Evolutionary conservation across 2,797 vertebrate species (phyloP).

Genomic region (Eremophila alpestris): DNA sequence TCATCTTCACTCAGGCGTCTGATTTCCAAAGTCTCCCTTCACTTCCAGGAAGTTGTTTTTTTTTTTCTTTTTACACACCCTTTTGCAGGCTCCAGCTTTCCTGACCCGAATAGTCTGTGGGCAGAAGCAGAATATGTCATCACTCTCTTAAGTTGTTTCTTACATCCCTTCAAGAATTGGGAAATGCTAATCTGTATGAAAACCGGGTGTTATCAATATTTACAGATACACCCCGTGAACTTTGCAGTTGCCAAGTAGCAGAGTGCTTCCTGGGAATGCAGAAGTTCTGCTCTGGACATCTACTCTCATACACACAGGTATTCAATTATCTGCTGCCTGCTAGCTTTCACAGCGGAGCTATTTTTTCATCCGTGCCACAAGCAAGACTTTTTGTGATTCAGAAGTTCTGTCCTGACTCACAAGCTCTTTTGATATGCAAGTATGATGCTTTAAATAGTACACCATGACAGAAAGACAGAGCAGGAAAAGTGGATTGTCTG

Average conservation of each 20-base stretch:
- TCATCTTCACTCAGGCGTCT: not conserved
- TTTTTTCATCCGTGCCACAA: not conserved
- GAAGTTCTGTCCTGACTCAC: constrained; percentile 67
- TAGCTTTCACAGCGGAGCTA: not conserved
- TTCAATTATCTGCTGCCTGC: not conserved
- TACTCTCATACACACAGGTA: not conserved
- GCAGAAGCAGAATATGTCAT: not conserved
- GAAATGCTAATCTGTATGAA: not conserved
- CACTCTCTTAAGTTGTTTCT: not conserved
- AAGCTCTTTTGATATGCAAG: constrained; percentile 50
- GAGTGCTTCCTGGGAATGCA: not conserved
- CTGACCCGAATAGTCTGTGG: not conserved
- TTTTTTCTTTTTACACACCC: not conserved
- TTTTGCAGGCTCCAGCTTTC: not conserved
- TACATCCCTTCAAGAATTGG: not conserved
- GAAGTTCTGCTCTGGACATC: not conserved
- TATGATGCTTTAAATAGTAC: constrained; percentile 55
- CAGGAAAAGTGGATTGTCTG: not conserved
- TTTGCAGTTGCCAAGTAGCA: not conserved
- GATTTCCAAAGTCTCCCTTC: not conserved
- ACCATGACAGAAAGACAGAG: not conserved
- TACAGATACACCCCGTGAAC: not conserved
- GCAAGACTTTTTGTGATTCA: constrained; percentile 51
- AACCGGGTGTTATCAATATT: not conserved
- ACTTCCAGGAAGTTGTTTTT: not conserved